Percentiles rank a stretch among this genome's conserved stretches.
phyloP scores from a whole-genome alignment of 1,140 invertebrate genomes.

The Meteorus sp. region DNA sequence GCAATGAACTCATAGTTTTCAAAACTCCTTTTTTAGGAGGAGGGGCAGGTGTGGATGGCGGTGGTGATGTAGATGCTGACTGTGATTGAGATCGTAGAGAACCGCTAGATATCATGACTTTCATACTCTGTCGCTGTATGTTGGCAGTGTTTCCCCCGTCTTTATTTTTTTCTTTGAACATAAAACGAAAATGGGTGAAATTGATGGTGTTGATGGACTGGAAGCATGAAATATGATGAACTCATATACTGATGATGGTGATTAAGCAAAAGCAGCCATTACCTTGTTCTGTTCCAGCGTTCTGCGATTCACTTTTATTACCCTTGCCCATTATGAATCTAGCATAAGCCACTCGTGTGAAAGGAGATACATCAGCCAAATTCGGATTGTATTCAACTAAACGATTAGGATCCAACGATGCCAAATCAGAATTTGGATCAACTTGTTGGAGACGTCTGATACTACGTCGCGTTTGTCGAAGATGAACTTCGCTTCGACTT shows the following conservation, averaged over 20 bases:
- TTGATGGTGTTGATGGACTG: too few relatives aligned
- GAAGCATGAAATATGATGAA: too few relatives aligned
- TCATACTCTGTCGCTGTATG: conserved; percentile 32
- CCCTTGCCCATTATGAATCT: conserved; percentile 79
- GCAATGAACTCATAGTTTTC: conserved; percentile 34
- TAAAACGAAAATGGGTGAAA: conserved; percentile 9
- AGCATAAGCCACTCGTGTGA: conserved; percentile 78
- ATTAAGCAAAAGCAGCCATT: neutral
- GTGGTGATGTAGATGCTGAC: neutral
- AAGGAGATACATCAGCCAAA: conserved; percentile 70
- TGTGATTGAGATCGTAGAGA: conserved; percentile 9
- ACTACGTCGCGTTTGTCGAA: conserved; percentile 68
- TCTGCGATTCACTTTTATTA: conserved; percentile 11
- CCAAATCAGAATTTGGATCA: conserved; percentile 62
- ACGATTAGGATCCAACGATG: conserved; percentile 69
- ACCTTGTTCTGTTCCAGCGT: neutral
- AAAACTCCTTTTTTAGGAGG: conserved; percentile 37
- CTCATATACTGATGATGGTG: too few relatives aligned
- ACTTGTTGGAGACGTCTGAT: conserved; percentile 67
- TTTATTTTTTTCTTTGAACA: neutral
- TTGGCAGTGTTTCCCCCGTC: neutral
- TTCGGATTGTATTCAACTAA: conserved; percentile 81
- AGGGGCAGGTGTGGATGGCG: conserved; percentile 3
- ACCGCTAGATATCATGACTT: conserved; percentile 28
- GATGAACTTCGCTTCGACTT: conserved; percentile 66